phyloP scores from a whole-genome alignment of 2,113 vertebrate species.

The Lepus timidus region DNA sequence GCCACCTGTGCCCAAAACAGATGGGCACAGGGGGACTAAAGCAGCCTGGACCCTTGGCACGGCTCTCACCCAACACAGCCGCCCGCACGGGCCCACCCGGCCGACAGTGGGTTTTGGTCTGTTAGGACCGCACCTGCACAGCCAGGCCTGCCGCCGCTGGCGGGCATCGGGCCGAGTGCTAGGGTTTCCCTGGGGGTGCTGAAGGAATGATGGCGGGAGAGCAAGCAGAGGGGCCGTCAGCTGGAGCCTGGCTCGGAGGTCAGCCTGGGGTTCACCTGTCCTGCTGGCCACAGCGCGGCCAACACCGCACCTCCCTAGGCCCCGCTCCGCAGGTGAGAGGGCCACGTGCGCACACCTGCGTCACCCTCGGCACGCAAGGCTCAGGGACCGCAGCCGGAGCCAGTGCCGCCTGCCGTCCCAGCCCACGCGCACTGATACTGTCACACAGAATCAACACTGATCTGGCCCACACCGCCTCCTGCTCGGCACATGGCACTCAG shows the following conservation, averaged over 20 bases:
- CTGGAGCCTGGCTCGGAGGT: neutral
- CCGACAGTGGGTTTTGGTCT: slow-evolving; percentile 77
- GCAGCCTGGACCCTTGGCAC: slow-evolving; percentile 82
- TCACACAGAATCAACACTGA: slow-evolving; percentile 75
- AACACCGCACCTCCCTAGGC: no score
- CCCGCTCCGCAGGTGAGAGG: no score
- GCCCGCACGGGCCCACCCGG: neutral
- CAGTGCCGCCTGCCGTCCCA: no score
- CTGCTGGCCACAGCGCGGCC: no score
- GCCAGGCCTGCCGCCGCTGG: slow-evolving; percentile 29
- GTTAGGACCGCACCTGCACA: slow-evolving; percentile 68
- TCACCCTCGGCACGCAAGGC: no score
- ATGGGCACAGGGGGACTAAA: slow-evolving; percentile 76
- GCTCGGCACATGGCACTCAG: slow-evolving; percentile 83
- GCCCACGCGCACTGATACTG: neutral
- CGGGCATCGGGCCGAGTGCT: slow-evolving; percentile 50
- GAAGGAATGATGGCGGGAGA: slow-evolving; percentile 49
- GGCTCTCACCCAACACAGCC: neutral
- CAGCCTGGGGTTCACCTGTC: neutral
- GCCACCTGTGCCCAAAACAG: slow-evolving; percentile 78
- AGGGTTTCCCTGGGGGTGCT: slow-evolving; percentile 61
- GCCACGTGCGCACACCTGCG: no score
- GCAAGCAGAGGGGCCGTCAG: neutral
- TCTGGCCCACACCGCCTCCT: slow-evolving; percentile 76
- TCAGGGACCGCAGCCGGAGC: no score